Evolutionary conservation across 2,113 vertebrate species (phyloP).

Genomic region (Thinocorus orbignyianus): DNA sequence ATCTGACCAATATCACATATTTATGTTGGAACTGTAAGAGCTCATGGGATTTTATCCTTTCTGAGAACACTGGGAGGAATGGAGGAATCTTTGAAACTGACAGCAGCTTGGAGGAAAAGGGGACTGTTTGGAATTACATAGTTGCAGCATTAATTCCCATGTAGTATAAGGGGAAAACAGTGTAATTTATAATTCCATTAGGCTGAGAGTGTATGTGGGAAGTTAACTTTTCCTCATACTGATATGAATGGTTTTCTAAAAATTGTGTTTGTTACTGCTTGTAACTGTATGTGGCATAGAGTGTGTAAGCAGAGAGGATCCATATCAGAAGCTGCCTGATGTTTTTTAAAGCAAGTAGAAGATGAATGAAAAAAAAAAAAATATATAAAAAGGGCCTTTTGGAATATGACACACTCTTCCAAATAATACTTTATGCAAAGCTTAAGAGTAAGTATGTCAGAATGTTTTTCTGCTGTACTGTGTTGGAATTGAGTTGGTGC

Average conservation of each 20-base stretch:
- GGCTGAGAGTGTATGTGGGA: not conserved
- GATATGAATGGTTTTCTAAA: not conserved
- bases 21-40: not conserved
- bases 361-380: not conserved
- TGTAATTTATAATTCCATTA: not conserved
- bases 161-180: not conserved
- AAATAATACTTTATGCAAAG: not conserved
- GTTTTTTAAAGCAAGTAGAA: not conserved
- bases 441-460: not conserved
- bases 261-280: not conserved
- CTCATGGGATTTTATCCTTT: not conserved
- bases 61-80: not conserved
- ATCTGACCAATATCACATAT: not conserved
- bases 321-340: not conserved
- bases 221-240: not conserved
- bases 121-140: not conserved
- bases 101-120: not conserved
- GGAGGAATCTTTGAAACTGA: not conserved
- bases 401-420: not conserved
- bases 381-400: not conserved
- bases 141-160: not conserved
- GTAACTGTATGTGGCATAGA: not conserved
- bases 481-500: not conserved
- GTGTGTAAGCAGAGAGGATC: not conserved
- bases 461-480: not conserved